Evolutionary conservation across 2,113 vertebrate genomes (phyloP), one percentile per base, ranked within the genome.

Genomic region (Aphyosemion australe): DNA sequence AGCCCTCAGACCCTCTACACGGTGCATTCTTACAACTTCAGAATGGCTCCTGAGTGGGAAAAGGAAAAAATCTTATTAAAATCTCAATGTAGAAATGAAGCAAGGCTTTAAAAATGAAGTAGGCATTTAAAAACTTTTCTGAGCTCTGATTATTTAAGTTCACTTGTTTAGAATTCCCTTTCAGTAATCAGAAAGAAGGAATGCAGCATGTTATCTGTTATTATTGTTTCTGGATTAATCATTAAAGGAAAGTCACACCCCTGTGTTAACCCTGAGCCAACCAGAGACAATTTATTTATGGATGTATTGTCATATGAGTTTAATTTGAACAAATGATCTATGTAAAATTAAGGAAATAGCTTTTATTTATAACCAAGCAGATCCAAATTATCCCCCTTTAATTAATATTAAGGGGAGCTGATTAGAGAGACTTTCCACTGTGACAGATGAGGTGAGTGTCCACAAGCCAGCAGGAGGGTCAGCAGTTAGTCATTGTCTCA

Each of bases 1-100:
- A 1, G 92, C 92, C 74, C 87, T 90, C 74, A 97, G 78, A 41
- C 95, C 95, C 11, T 86, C 85, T 52, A 34, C 52, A 8, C 46
- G 93, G 84, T 0, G 91, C 87, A 84, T 91, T 78, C 8, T 86
- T 67, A 31, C 72, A 4, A 9, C 26, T 48, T 61, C 53, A 26
- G 60, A 37, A 7, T 0, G 34, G 52, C 9, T 55, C 57, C 78
- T 80, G 53, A 16, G 14, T 42, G 16, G 7, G 2, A 46, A 69
- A 59, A 59, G 10, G 14, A 16, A 54, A 19, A 10, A 18, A 10
- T n/a, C 0, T 6, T 21, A 16, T 16, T 63, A 10, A 47, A 0
- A 21, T 51, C 1, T 37, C 34, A 5, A 37, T 37, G 6, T 3
- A 37, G 34, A 37, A 37, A 37, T 7, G 1, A 37, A 37, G 34